phyloP scores from a whole-genome alignment of 2,888 invertebrate genomes.

The Nemapogon koenigi region DNA sequence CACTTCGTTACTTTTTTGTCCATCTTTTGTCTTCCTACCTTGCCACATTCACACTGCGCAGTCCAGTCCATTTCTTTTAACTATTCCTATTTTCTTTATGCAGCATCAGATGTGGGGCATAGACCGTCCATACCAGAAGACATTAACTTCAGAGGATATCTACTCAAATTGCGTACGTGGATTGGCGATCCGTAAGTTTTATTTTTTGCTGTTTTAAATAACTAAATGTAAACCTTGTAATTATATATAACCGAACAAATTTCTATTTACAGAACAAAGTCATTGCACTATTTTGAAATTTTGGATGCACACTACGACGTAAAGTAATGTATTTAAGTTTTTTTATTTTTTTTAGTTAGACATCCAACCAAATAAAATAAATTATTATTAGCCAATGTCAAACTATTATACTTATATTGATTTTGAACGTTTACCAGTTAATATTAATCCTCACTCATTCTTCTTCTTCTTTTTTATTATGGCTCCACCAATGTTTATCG shows the following conservation, averaged over 20 bases:
- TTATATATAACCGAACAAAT: background rate
- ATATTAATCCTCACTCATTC: too few relatives aligned
- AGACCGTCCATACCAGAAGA: slow-evolving; percentile 28
- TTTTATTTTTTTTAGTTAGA: background rate
- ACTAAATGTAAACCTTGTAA: background rate
- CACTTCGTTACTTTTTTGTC: too few relatives aligned
- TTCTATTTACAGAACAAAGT: slow-evolving; percentile 34
- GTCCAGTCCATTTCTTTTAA: background rate
- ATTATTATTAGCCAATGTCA: too few relatives aligned
- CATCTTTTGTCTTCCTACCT: too few relatives aligned
- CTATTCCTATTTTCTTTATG: slow-evolving; percentile 1
- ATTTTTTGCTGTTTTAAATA: background rate
- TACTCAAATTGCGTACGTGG: slow-evolving; percentile 38
- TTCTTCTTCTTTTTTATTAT: too few relatives aligned
- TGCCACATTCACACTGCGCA: too few relatives aligned
- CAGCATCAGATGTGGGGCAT: background rate
- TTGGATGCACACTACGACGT: slow-evolving; percentile 49
- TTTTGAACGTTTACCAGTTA: too few relatives aligned
- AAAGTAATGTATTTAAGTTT: slow-evolving; percentile 25
- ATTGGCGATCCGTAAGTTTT: slow-evolving; percentile 48
- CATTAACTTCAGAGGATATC: slow-evolving; percentile 31
- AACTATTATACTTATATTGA: too few relatives aligned
- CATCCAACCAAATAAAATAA: too few relatives aligned
- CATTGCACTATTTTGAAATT: slow-evolving; percentile 42
- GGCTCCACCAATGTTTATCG: too few relatives aligned